Base-by-base conservation (phyloP, 2,113 vertebrate genomes). In the Anhinga anhinga region DNA sequence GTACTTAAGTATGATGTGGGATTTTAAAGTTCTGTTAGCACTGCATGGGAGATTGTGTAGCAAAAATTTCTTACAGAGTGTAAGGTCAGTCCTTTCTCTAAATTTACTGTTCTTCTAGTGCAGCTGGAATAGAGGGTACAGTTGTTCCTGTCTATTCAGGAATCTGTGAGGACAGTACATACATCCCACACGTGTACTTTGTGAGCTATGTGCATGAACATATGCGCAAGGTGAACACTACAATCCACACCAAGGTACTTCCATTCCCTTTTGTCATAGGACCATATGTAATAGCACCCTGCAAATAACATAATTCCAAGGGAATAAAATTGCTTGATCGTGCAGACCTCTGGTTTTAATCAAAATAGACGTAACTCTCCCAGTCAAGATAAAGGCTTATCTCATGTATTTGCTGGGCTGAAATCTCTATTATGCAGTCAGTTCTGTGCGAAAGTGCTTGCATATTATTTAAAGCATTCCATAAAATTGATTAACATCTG, bases 381-480 rank as follows among this genome's bases (percentile, higher is more conserved):
- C 55, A 72, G 81, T 32, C 53, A 76, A 83, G 77, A 66, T 89
- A 92, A 95, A 91, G 65, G 49, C 82, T 96, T 97, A 62, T 96
- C 88, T 94, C 61, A 30, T 88, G 38, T 91, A 38, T 96, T 94
- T 94, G 50, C 69, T 88, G 63, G 73, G 36, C 49, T 95, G 66
- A 86, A 92, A 88, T 92, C 63, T 96, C 87, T 93, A 61, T 95
- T 97, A 91, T 88, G 86, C 76, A 94, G 63, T 82, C 52, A 74
- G 76, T 73, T 97, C 78, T 95, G 66, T 91, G 73, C 70, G 85
- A 79, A 97, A 97, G 88, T 96, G 93, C 95, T 96, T 93, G 63
- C 80, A 80, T 80, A 62, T 95, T 97, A 96, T 94, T 97, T 97
- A 85, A 96, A 94, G 59, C 66, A 89, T 95, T 95, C 88, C 86